These are phyloP conservation scores for Microtus pennsylvanicus DNA, from an alignment of 2,113 vertebrate genomes.

Conservation along the genomic window DNA sequence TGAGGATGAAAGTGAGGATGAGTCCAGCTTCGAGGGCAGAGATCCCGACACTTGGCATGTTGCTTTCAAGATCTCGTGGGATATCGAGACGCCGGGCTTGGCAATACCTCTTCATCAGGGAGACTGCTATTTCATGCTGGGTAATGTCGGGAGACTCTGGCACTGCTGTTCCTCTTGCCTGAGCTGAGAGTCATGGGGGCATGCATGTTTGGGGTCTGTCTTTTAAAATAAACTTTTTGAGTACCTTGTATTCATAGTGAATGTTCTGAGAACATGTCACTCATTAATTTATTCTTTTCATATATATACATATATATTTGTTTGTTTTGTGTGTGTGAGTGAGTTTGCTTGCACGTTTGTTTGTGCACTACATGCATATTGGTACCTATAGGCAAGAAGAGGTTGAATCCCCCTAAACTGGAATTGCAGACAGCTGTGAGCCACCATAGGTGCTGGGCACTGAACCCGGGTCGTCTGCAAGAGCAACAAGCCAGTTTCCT, in stretches of 20 bases:
- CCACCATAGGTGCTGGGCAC: background rate
- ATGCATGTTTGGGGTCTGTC: background rate
- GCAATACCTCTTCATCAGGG: constrained; percentile 94
- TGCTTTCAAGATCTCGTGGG: constrained; percentile 97
- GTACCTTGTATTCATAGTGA: background rate
- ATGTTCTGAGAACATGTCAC: background rate
- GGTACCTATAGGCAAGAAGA: background rate
- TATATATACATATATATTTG: background rate
- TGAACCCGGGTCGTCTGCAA: background rate
- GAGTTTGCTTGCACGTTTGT: background rate
- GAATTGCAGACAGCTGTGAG: background rate
- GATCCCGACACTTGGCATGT: constrained; percentile 92
- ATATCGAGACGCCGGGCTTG: constrained; percentile 97
- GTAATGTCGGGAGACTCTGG: constrained; percentile 81
- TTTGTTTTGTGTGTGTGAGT: background rate
- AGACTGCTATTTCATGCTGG: constrained; percentile 95
- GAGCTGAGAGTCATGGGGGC: background rate
- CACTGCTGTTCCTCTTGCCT: background rate
- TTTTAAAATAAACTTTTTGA: constrained; percentile 43
- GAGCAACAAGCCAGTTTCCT: constrained; percentile 15
- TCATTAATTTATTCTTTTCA: background rate
- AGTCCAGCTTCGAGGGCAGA: constrained; percentile 87
- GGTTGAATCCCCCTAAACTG: background rate
- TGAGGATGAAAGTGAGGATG: constrained; percentile 70
- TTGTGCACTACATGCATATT: background rate